Evolutionary conservation across 2,113 vertebrate species (phyloP), one percentile per base, ranked within the genome.

Genomic region (Odocoileus hemionus): DNA sequence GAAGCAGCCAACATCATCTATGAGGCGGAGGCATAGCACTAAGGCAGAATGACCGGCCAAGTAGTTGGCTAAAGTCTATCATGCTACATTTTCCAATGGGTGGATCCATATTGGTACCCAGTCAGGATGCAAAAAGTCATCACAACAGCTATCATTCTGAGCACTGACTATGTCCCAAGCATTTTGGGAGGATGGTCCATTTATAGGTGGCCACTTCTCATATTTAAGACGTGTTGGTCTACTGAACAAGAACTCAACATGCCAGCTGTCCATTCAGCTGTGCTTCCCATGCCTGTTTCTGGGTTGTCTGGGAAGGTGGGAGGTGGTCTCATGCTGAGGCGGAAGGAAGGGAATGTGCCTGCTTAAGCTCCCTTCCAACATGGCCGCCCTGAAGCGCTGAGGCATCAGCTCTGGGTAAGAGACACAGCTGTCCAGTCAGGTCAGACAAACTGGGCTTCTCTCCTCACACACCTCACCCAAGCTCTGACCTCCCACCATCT

Each of bases 191-290:
- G 76, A 16, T 0, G 55, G 57, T 12, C 36, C 89, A 23, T 36
- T 45, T 47, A 33, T 57, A 30, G 50, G 19, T 1, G 33, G 16
- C 89, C 47, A n/a, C 26, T 13, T 8, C 26, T 43, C 61, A 6
- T 10, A 7, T 26, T 0, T 57, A 64, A 64, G 54, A 57, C 5
- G 0, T 26, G 28, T 39, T 2, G 0, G 45, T 47, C 7, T 21
- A 28, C 0, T 25, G 26, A 79, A 28, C 9, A 43, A 61, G 47
- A 61, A 36, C 36, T 93, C 57, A 7, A 39, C 57, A 39, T 4
- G 47, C n/a, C 1, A 3, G 45, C 19, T 5, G 43, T 43, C 43
- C n/a, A 9, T 13, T 74, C 47, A 2, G 83, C 43, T 26, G 26
- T 1, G 23, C 28, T 76, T 47, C 60, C 15, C 76, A 57, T 25